A percentile compares a stretch with the other conserved stretches of the same genome.
Evolutionary conservation across 2,113 vertebrate genomes (phyloP).

Genomic region (Elachura formosa): DNA sequence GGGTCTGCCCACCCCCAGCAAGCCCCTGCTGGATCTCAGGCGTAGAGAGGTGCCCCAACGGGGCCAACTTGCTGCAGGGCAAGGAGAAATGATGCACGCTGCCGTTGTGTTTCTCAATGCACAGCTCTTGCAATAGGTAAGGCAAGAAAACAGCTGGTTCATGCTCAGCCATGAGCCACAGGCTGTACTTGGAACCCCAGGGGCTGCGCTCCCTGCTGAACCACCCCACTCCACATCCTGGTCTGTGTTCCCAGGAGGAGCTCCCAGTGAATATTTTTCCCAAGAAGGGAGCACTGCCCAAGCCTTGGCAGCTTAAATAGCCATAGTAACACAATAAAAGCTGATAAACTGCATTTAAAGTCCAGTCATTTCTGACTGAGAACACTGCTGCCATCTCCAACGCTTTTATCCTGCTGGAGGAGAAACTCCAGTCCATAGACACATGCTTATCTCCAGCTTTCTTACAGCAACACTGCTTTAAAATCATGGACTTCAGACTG

Average conservation of each 20-base stretch:
- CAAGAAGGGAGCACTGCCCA: neutral
- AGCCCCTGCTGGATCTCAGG: neutral
- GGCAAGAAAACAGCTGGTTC: neutral
- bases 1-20: neutral
- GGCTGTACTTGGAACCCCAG: rapidly evolving
- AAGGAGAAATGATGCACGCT: neutral
- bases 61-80: neutral
- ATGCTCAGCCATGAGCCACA: neutral
- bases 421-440: neutral
- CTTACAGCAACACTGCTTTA: neutral
- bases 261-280: neutral
- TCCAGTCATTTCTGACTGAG: neutral
- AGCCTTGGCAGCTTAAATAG: neutral
- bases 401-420: neutral
- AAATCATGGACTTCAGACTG: neutral
- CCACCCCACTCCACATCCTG: rapidly evolving
- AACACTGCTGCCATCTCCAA: neutral
- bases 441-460: neutral
- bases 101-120: neutral
- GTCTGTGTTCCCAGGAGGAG: neutral
- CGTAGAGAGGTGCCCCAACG: rapidly evolving
- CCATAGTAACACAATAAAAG: neutral
- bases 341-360: neutral
- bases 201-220: neutral
- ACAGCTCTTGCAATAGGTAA: neutral